phyloP scores from a whole-genome alignment of 1,140 invertebrate species.

The Anoplophora glabripennis region DNA sequence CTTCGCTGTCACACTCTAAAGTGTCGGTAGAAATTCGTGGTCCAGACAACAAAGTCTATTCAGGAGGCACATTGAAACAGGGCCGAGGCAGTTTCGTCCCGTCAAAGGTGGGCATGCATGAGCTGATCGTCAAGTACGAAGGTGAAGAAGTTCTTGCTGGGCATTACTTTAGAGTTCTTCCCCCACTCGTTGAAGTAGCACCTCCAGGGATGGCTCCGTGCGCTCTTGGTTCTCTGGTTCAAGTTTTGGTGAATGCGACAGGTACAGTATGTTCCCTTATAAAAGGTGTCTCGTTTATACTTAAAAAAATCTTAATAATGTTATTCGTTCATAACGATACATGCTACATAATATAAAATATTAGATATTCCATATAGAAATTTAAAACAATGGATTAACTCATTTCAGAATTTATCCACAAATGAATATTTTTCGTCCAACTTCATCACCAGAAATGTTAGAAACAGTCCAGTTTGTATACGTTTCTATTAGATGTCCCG shows the following conservation, averaged over 20 bases:
- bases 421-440: no score
- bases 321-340: no score
- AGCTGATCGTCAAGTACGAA: constrained; percentile 64
- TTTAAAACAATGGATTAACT: no score
- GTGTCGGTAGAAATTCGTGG: constrained; percentile 73
- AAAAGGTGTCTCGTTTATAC: no score
- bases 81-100: constrained; percentile 84
- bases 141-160: constrained; percentile 55
- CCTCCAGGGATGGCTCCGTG: constrained; percentile 92
- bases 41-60: constrained; percentile 60
- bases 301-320: no score
- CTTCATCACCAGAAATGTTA: no score
- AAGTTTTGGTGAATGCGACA: constrained; percentile 89
- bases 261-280: no score
- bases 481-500: no score
- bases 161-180: constrained; percentile 83
- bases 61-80: constrained; percentile 65
- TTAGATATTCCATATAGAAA: no score
- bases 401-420: no score
- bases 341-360: no score
- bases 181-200: constrained; percentile 78
- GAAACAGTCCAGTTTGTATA: no score
- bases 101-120: constrained; percentile 89
- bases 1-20: constrained; percentile 73
- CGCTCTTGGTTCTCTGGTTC: constrained; percentile 88